Evolutionary conservation across 1,140 invertebrate genomes (phyloP).

Genomic region (Melitaea cinxia): DNA sequence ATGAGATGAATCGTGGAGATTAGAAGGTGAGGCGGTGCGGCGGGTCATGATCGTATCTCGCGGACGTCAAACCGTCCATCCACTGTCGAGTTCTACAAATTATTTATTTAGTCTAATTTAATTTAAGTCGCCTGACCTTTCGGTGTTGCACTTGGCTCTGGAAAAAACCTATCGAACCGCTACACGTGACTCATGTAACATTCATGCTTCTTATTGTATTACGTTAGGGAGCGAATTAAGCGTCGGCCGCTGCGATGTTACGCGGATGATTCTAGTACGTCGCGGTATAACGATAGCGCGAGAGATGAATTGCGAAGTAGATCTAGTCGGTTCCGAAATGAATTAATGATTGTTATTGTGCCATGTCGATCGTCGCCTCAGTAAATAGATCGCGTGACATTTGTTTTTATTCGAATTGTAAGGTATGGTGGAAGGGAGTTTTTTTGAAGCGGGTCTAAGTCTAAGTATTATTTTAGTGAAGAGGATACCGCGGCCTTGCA

Average conservation of each 20-base stretch:
- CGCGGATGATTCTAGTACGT: constrained; percentile 53
- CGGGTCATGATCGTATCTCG: constrained; percentile 78
- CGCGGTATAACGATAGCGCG: constrained; percentile 44
- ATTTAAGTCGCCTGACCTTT: constrained; percentile 77
- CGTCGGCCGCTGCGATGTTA: constrained; percentile 31
- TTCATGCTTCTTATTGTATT: constrained; percentile 62
- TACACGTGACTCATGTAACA: constrained; percentile 58
- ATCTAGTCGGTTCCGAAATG: constrained; percentile 49
- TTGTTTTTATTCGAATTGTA: constrained; percentile 7
- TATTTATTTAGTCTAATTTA: constrained; percentile 80
- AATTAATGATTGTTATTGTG: constrained; percentile 41
- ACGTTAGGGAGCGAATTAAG: constrained; percentile 56
- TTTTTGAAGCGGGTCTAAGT: constrained; percentile 20
- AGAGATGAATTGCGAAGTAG: constrained; percentile 49
- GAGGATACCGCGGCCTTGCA: constrained; percentile 55
- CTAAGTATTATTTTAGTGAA: constrained; percentile 44
- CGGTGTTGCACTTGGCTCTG: constrained; percentile 62
- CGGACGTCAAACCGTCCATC: constrained; percentile 74
- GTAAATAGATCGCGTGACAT: not conserved
- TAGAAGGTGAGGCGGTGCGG: constrained; percentile 63
- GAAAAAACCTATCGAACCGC: constrained; percentile 57
- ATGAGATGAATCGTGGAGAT: constrained; percentile 77
- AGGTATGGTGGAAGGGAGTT: not conserved
- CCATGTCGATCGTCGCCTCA: not conserved
- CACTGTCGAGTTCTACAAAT: constrained; percentile 69